Conservation (phyloP, 2,113 vertebrate species). For the Butorides virescens region DNA sequence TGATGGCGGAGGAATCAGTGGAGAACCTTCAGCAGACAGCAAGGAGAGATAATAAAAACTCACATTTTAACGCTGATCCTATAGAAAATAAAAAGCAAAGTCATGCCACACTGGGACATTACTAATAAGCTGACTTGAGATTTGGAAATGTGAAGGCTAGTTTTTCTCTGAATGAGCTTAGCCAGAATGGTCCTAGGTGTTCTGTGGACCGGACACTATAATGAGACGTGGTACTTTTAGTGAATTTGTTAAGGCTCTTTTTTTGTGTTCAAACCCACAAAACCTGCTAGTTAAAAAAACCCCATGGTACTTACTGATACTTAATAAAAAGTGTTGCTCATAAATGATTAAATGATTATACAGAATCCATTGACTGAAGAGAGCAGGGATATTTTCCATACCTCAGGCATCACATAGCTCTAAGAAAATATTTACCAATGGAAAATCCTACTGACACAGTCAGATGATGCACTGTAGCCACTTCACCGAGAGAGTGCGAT, state of each 20-base stretch:
- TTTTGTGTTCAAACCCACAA: not conserved
- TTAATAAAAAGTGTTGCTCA: not conserved
- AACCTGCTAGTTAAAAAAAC: not conserved
- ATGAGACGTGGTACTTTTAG: not conserved
- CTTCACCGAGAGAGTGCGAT: not conserved
- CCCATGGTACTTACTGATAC: not conserved
- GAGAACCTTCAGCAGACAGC: not conserved
- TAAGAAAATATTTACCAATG: conserved; percentile 28
- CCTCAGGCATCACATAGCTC: not conserved
- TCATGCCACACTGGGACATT: not conserved
- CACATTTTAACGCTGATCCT: not conserved
- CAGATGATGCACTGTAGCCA: not conserved
- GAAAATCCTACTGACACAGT: not conserved
- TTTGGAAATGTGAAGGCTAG: not conserved
- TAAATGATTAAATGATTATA: not conserved
- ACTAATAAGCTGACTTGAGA: not conserved
- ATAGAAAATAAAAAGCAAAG: not conserved
- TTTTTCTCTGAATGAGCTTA: not conserved
- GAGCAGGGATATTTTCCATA: not conserved
- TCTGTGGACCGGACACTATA: rapidly evolving
- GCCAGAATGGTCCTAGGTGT: not conserved
- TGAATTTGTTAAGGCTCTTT: not conserved
- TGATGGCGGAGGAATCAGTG: not conserved
- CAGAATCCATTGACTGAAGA: not conserved
- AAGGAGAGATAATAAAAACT: not conserved